Evolutionary conservation across 2,113 vertebrate genomes (phyloP), one percentile per base, ranked within the genome.

Genomic region (Mastomys natalensis): DNA sequence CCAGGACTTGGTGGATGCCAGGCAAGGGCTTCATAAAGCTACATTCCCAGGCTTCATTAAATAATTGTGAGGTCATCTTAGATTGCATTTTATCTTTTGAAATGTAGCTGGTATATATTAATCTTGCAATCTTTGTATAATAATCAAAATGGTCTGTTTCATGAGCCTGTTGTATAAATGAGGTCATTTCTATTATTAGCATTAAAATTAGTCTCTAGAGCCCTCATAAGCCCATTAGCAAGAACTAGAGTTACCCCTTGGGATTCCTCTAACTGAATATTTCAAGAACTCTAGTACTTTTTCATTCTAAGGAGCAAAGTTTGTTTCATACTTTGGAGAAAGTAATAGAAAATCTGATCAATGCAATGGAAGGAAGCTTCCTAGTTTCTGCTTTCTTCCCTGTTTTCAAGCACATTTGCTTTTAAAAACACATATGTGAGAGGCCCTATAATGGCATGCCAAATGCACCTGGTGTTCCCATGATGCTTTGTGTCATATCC

Each of bases 201-300:
- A 55, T 93, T 88, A 92, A 91, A 95, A 97, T 96, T 95, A 95
- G 90, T 97, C 90, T 95, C 90, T 73, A 92, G 93, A 94, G 93
- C 22, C 80, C 93, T 93, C 77, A 77, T 11, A 94, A 66, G 16
- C 64, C 76, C 66, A 93, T 95, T 93, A 90, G 84, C 55, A 91
- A 77, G 68, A 94, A 87, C 62, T 95, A 87, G 93, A 91, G 64
- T 51, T 97, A 68, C 96, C 90, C 93, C 90, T 72, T 88, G 93
- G 81, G 92, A 93, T 19, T 76, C 7, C 40, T 93, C 53, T 72
- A 95, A 92, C 15, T 77, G n/a, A 94, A 90, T 93, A 97, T 93
- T 96, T 97, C 64, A 92, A 74, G 68, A 95, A 95, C 68, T 87
- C 78, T 87, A 64, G 90, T 87, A 88, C 89, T 37, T 77, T 96